Evolutionary conservation across 1,140 invertebrate genomes (phyloP), one percentile per base, ranked within the genome.

Genomic region (Schlechtendalia chinensis): DNA sequence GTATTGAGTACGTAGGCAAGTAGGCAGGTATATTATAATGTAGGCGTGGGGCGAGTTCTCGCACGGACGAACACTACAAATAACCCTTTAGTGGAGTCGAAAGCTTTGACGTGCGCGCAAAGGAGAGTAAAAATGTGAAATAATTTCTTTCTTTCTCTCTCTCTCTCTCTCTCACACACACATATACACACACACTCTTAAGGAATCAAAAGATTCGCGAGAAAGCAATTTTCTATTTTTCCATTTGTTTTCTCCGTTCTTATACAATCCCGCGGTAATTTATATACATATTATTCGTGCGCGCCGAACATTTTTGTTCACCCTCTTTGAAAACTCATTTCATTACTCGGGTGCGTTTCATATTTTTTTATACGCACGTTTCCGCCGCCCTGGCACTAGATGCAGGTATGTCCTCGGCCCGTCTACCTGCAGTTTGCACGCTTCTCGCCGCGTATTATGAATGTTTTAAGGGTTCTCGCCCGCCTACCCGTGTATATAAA

Each of bases 201-300:
- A 63, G 54, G 54, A 72, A 54, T 72, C 47, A 54, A 53, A 24
- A 53, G 24, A n/a, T 72, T 17, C 67, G 45, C 22, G 14, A 50
- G 45, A 47, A 69, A 69, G 67, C 16, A 69, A 69, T 69, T 69
- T 69, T 69, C 67, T 69, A 69, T 69, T 50, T 27, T 22, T 69
- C 22, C n/a, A 10, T 47, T 50, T 72, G 10, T 27, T 19, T 50
- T 17, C 10, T 27, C 22, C 27, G 17, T 54, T 22, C 54, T 54
- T 29, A 71, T 45, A 24, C 47, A 16, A 27, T 71, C 27, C 24
- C 67, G 14, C 14, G 24, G 27, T 72, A 72, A 72, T 72, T 53
- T 72, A 72, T 72, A 54, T 72, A 72, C 69, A 29, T 53, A 29
- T 29, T 72, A n/a, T 54, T 24, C n/a, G 10, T 47, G 27, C n/a